Base-by-base conservation (phyloP, 2,113 vertebrate genomes). In the Scartelaos histophorus region DNA sequence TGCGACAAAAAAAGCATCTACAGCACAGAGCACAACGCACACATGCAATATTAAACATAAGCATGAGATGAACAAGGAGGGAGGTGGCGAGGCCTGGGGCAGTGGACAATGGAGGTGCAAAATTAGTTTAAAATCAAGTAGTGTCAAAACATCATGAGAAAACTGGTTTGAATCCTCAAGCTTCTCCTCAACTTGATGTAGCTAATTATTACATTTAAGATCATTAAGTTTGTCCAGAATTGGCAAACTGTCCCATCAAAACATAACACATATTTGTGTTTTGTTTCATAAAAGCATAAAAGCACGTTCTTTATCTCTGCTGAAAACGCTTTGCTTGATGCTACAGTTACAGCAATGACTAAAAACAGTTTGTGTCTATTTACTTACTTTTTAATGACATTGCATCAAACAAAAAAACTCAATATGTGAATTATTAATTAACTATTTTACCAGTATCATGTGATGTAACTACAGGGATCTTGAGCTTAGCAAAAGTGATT, bases 1-100 rank as follows among this genome's bases (percentile, higher is more conserved):
- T 87, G 86, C 84, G 64, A 61, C 82, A 74, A 60, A 73, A 68
- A 67, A 79, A 70, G 81, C 81, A 76, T 77, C 66, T 15, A 47
- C 38, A 65, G 77, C 71, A 57, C 46, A 45, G 57, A 70, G 60
- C 74, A 66, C 13, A 29, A 16, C 13, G 57, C 67, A 77, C 53
- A 68, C 82, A 75, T 78, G 86, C 80, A 25, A 61, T 56, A 38
- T 66, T n/a, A 81, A 7, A 70, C 17, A 83, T 46, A 29, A 34
- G 69, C 29, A 3, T 3, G 71, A 67, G 57, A 4, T 64, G n/a
- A 17, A 64, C 17, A 11, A 38, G 10, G 25, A 17, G 25, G 13
- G 24, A 34, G 58, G 58, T 13, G 22, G 16, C 54, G 22, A 24
- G 46, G 2, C 46, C 3, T 3, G 46, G 15, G 46, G n/a, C 38